These are phyloP conservation scores for Aethes cnicana DNA, from an alignment of 2,888 invertebrate genomes.

Conservation along the genomic window DNA sequence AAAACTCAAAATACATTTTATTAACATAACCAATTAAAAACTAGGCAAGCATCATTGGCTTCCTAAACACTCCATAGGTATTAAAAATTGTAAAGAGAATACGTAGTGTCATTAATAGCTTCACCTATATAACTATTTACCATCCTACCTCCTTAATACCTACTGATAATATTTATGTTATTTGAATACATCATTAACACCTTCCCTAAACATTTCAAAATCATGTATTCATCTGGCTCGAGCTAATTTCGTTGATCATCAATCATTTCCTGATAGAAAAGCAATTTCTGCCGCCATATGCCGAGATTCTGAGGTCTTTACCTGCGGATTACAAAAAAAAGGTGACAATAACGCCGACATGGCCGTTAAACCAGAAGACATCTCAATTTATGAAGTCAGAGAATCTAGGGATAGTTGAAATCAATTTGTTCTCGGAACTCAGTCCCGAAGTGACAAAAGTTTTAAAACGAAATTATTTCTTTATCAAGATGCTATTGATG, in stretches of 20 bases:
- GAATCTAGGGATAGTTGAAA: slow-evolving; percentile 36
- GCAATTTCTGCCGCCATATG: slow-evolving; percentile 65
- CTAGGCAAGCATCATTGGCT: too few species aligned
- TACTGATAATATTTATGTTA: slow-evolving; percentile 42
- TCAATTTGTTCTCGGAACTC: slow-evolving; percentile 56
- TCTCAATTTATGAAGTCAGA: slow-evolving; percentile 72
- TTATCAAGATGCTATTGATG: slow-evolving; percentile 51
- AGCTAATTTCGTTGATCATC: slow-evolving; percentile 69
- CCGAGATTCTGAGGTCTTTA: slow-evolving; percentile 54
- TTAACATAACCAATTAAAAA: too few species aligned
- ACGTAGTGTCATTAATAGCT: too few species aligned
- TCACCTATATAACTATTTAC: background rate
- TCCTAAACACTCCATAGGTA: too few species aligned
- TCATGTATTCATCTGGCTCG: slow-evolving; percentile 54
- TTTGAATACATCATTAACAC: slow-evolving; percentile 60
- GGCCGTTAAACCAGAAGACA: slow-evolving; percentile 68
- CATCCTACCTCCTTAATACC: background rate
- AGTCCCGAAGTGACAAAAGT: slow-evolving; percentile 44
- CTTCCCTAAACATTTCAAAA: slow-evolving; percentile 40
- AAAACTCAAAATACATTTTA: too few species aligned
- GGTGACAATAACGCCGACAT: slow-evolving; percentile 67
- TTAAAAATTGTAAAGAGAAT: too few species aligned
- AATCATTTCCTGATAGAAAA: slow-evolving; percentile 67
- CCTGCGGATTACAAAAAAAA: slow-evolving; percentile 69
- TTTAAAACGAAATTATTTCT: slow-evolving; percentile 51